Evolutionary conservation across 2,888 invertebrate genomes (phyloP).

Genomic region (Caenorhabditis sp.): DNA sequence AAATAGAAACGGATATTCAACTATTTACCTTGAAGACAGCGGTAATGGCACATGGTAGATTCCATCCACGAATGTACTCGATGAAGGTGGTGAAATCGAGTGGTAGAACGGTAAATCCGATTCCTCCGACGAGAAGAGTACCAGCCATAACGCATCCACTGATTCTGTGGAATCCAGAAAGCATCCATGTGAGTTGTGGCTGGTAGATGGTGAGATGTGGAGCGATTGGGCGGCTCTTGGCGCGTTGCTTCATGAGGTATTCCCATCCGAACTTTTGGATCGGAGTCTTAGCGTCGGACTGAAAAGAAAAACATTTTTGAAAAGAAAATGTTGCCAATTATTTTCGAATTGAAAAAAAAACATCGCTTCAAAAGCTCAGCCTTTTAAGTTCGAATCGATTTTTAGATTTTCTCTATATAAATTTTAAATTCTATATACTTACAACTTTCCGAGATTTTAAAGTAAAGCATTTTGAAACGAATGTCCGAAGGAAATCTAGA

Average conservation of each 20-base stretch:
- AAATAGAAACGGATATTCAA: background rate
- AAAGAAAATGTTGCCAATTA: no score
- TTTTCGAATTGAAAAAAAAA: no score
- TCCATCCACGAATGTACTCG: slow-evolving; percentile 77
- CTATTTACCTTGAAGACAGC: slow-evolving; percentile 77
- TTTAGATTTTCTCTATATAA: no score
- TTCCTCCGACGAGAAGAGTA: slow-evolving; percentile 80
- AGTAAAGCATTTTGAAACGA: no score
- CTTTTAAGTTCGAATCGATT: no score
- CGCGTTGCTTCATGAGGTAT: slow-evolving; percentile 81
- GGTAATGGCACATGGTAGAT: slow-evolving; percentile 79
- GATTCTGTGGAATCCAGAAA: slow-evolving; percentile 82
- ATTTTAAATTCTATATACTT: no score
- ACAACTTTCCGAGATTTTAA: no score
- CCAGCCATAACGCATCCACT: slow-evolving; percentile 82
- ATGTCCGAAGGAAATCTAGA: no score
- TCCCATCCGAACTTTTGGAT: slow-evolving; percentile 82
- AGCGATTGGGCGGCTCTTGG: slow-evolving; percentile 80
- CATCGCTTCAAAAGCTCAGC: no score
- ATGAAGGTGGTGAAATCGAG: slow-evolving; percentile 81
- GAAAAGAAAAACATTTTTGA: background rate
- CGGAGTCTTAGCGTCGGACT: slow-evolving; percentile 73
- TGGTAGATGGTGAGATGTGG: slow-evolving; percentile 83
- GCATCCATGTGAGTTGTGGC: slow-evolving; percentile 82
- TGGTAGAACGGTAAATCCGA: slow-evolving; percentile 81